These are phyloP conservation scores for Halyomorpha halys DNA, from an alignment of 1,140 invertebrate genomes.

Conservation along the genomic window DNA sequence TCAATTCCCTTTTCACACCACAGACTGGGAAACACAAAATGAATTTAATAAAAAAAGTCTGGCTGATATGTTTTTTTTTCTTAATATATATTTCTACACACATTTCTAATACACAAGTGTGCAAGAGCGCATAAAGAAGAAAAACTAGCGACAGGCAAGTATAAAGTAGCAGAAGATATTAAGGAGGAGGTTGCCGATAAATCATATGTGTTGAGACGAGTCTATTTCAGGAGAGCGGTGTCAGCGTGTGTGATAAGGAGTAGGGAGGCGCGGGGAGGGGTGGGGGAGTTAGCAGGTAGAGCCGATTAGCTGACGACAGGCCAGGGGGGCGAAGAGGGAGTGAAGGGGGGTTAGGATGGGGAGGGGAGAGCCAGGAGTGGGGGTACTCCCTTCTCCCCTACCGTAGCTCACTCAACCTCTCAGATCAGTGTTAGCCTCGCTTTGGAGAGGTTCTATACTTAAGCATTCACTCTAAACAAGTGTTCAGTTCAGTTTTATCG, in stretches of 20 bases:
- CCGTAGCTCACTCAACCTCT: neutral
- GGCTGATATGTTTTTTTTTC: no score
- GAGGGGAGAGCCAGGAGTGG: conserved; percentile 5
- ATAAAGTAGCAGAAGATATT: conserved; percentile 10
- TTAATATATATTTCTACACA: no score
- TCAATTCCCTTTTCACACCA: no score
- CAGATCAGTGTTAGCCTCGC: conserved; percentile 1
- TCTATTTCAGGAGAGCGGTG: conserved; percentile 4
- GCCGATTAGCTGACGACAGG: conserved; percentile 13
- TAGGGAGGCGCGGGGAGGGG: conserved; percentile 3
- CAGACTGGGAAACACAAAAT: no score
- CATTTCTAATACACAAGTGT: no score
- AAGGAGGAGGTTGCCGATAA: conserved; percentile 4
- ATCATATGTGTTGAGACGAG: conserved; percentile 10
- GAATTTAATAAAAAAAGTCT: no score
- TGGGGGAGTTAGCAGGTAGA: conserved; percentile 9
- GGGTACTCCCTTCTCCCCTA: conserved; percentile 14
- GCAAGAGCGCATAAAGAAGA: neutral
- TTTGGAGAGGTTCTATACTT: neutral
- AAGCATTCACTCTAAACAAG: no score
- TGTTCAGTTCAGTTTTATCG: no score
- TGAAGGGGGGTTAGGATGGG: neutral
- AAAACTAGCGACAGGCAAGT: neutral
- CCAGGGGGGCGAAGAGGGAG: neutral
- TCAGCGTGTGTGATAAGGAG: conserved; percentile 4